Percentiles rank a stretch among this genome's conserved stretches.
These are phyloP conservation scores for Drosophila crucigera DNA, from an alignment of 2,888 invertebrate species.

Conservation along the genomic window DNA sequence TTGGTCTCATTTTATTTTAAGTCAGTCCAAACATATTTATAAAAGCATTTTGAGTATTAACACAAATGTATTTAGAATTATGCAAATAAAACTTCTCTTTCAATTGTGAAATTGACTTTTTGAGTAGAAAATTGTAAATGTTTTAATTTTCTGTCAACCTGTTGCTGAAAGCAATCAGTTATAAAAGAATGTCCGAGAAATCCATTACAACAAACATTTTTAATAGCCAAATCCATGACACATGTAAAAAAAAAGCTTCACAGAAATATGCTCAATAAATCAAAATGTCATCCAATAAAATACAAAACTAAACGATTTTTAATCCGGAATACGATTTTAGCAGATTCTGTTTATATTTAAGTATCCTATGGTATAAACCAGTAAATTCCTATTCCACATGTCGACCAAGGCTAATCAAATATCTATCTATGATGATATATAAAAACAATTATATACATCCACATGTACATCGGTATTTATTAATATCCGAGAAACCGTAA, in stretches of 20 bases:
- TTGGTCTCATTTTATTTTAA: not conserved
- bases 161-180: not conserved
- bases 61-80: not conserved
- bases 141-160: not conserved
- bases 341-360: not conserved
- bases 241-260: not conserved
- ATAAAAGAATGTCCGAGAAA: not conserved
- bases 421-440: not conserved
- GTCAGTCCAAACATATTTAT: not conserved
- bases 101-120: no score
- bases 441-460: not conserved
- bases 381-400: not conserved
- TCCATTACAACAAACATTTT: not conserved
- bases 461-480: conserved; percentile 5
- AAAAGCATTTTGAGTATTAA: not conserved
- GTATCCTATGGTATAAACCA: not conserved
- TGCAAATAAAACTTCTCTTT: not conserved
- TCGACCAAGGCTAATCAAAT: conserved; percentile 3
- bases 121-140: not conserved
- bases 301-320: not conserved
- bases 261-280: not conserved
- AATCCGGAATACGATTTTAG: not conserved
- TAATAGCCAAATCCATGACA: not conserved
- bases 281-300: not conserved
- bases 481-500: conserved; percentile 31